phyloP scores from a whole-genome alignment of 1,140 invertebrate genomes.

The Trichonephila clavipes region DNA sequence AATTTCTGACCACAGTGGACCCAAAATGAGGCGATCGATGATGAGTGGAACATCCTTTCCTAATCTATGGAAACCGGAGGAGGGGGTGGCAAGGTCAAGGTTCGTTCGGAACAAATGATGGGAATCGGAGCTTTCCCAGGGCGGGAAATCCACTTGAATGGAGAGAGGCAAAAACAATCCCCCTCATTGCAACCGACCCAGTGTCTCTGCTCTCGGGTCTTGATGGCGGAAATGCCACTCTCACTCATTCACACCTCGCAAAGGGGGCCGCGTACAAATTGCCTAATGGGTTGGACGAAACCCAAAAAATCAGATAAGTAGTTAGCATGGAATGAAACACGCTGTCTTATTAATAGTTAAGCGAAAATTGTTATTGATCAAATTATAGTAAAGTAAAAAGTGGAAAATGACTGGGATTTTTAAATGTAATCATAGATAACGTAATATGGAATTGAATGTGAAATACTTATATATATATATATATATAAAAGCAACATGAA shows the following conservation, averaged over 20 bases:
- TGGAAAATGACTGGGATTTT: too few relatives aligned
- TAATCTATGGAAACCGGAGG: neutral
- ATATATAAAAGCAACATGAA: too few relatives aligned
- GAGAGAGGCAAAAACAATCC: slow-evolving; percentile 55
- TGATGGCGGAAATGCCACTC: slow-evolving; percentile 59
- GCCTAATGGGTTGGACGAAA: neutral
- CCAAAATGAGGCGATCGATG: neutral
- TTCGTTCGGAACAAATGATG: slow-evolving; percentile 65
- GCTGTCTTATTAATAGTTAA: too few relatives aligned
- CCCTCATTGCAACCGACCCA: neutral
- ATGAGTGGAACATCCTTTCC: neutral
- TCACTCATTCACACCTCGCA: slow-evolving; percentile 19
- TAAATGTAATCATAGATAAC: too few relatives aligned
- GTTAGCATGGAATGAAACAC: too few relatives aligned
- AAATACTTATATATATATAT: too few relatives aligned
- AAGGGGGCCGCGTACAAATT: neutral
- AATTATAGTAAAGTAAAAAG: too few relatives aligned
- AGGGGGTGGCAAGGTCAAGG: slow-evolving; percentile 49
- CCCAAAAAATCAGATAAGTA: too few relatives aligned
- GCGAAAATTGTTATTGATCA: too few relatives aligned
- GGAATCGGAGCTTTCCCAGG: slow-evolving; percentile 67
- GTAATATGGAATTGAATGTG: too few relatives aligned
- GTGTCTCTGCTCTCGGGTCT: slow-evolving; percentile 18
- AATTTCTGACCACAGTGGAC: too few relatives aligned
- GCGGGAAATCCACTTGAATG: slow-evolving; percentile 40